These are phyloP conservation scores for Heliornis fulica DNA, from an alignment of 2,113 vertebrate genomes.

Conservation along the genomic window DNA sequence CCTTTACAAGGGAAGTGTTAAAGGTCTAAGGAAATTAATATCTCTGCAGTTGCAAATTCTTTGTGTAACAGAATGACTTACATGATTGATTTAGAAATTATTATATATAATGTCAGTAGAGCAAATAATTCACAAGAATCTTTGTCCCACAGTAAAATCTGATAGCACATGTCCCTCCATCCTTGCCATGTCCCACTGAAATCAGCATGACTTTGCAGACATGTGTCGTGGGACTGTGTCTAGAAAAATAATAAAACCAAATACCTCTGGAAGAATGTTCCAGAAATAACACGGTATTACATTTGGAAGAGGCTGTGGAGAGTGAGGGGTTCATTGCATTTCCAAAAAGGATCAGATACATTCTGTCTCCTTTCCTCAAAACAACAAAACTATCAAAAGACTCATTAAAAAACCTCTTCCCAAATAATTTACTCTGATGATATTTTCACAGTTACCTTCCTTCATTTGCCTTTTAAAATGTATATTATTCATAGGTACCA, in stretches of 20 bases:
- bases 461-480: not conserved
- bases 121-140: not conserved
- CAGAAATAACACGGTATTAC: not conserved
- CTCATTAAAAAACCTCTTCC: not conserved
- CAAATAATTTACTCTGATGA: not conserved
- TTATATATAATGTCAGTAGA: not conserved
- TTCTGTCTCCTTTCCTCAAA: not conserved
- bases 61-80: not conserved
- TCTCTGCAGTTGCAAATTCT: not conserved
- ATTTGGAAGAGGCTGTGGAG: not conserved
- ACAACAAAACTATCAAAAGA: not conserved
- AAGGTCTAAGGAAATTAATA: not conserved
- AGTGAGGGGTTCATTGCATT: not conserved
- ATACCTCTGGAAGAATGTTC: not conserved
- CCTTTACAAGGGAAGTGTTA: not conserved
- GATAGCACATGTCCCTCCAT: accelerated
- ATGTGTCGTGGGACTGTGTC: not conserved
- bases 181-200: not conserved
- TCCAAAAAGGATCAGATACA: not conserved
- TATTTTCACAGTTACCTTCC: not conserved
- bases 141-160: not conserved
- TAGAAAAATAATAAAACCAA: not conserved
- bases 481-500: not conserved
- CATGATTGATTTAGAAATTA: not conserved
- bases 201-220: not conserved